A percentile compares a stretch with the other conserved stretches of the same genome.
These are phyloP conservation scores for Rhabdomys dilectus DNA, from an alignment of 2,113 vertebrate genomes.

Conservation along the genomic window DNA sequence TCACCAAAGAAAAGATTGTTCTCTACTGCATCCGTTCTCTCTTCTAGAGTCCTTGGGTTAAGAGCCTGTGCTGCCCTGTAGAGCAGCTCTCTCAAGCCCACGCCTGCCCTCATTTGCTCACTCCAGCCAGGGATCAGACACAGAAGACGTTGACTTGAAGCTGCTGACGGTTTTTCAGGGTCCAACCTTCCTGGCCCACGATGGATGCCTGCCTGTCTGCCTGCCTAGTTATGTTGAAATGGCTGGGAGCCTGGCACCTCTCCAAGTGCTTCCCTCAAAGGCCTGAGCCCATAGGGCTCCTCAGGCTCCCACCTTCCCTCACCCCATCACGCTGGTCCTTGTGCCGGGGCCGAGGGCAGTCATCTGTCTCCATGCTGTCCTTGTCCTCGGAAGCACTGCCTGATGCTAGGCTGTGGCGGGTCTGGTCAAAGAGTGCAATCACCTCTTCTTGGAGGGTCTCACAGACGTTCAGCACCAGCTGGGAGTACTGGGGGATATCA, in stretches of 20 bases:
- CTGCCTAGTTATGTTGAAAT: background rate
- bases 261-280: background rate
- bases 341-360: slow-evolving; percentile 88
- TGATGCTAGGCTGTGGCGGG: slow-evolving; percentile 89
- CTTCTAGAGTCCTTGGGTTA: background rate
- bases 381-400: slow-evolving; percentile 89
- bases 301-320: slow-evolving; percentile 59
- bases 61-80: background rate
- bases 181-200: background rate
- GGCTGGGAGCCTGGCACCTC: background rate
- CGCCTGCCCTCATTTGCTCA: background rate
- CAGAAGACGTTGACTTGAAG: background rate
- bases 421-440: slow-evolving; percentile 92
- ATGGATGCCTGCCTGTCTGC: too few relatives aligned
- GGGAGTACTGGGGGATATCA: slow-evolving; percentile 96
- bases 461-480: slow-evolving; percentile 95
- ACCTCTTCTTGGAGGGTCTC: slow-evolving; percentile 96
- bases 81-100: background rate
- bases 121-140: background rate
- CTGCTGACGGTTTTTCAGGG: background rate
- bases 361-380: slow-evolving; percentile 98
- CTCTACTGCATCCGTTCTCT: rapidly evolving
- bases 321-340: slow-evolving; percentile 98
- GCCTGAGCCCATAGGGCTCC: background rate
- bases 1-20: background rate